These are phyloP conservation scores for Pandemis heparana DNA, from an alignment of 2,888 invertebrate genomes.

Conservation along the genomic window DNA sequence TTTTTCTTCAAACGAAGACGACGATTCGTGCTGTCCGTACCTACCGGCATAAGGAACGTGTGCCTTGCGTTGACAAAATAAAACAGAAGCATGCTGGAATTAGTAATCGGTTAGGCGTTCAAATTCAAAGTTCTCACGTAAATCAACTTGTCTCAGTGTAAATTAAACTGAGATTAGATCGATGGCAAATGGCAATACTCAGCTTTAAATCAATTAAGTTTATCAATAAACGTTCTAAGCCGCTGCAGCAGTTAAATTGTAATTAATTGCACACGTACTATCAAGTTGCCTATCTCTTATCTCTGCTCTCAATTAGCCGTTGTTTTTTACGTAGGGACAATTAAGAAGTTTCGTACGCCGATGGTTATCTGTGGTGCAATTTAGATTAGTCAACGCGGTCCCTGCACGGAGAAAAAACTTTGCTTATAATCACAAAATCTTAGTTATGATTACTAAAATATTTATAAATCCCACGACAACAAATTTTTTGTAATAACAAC, in stretches of 20 bases:
- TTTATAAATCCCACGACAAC: no score
- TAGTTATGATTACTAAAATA: no score
- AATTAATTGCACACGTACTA: constrained; percentile 12
- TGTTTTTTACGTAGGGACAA: constrained; percentile 44
- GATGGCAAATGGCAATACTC: neutral
- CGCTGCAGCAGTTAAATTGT: constrained; percentile 2
- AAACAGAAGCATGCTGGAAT: no score
- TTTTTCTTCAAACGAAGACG: no score
- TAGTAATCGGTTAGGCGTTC: no score
- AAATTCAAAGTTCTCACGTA: neutral
- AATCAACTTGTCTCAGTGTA: neutral
- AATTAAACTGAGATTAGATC: constrained; percentile 2
- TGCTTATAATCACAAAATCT: no score
- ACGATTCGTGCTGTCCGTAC: no score
- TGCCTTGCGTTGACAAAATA: no score
- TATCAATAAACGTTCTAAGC: constrained; percentile 12
- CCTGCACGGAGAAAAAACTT: no score
- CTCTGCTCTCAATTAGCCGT: constrained; percentile 25
- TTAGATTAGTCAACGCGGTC: constrained; percentile 43
- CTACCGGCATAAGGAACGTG: no score
- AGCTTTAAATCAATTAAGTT: constrained; percentile 5
- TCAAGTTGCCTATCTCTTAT: constrained; percentile 19
- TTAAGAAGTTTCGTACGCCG: constrained; percentile 41
- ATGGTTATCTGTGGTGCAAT: constrained; percentile 43
- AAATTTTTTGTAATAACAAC: no score